Percentiles rank a stretch among this genome's conserved stretches.
These are phyloP conservation scores for Verasper variegatus DNA, from an alignment of 2,113 vertebrate species.

Conservation along the genomic window DNA sequence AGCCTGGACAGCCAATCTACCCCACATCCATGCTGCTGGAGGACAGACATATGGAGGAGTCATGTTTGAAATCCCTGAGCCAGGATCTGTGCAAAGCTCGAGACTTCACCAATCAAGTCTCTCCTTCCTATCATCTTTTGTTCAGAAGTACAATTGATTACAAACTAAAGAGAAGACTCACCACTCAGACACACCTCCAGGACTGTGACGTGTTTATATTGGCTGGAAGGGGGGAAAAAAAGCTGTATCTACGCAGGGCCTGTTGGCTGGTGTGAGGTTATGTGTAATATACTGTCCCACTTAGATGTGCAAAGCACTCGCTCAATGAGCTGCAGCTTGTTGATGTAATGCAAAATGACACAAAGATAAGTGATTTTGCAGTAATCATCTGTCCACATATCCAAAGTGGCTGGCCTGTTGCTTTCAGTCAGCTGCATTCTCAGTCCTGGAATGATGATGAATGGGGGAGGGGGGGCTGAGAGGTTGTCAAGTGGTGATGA, in stretches of 20 bases:
- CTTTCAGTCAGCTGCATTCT: conserved; percentile 6
- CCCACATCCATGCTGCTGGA: no score
- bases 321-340: background rate
- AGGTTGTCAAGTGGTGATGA: background rate
- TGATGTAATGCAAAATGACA: conserved; percentile 15
- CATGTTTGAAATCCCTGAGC: no score
- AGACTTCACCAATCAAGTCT: no score
- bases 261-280: background rate
- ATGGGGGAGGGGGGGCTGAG: background rate
- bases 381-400: conserved; percentile 16
- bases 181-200: background rate
- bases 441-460: conserved; percentile 7
- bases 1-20: no score
- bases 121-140: no score
- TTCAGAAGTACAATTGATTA: no score
- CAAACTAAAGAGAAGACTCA: background rate
- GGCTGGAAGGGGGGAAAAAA: background rate
- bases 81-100: no score
- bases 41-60: no score
- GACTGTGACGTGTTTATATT: background rate
- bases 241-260: background rate
- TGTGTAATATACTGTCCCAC: background rate
- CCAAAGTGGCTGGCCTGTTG: background rate
- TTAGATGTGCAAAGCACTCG: background rate
- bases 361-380: conserved; percentile 1